phyloP scores from a whole-genome alignment of 2,888 invertebrate genomes.

The Chironomus tentans region DNA sequence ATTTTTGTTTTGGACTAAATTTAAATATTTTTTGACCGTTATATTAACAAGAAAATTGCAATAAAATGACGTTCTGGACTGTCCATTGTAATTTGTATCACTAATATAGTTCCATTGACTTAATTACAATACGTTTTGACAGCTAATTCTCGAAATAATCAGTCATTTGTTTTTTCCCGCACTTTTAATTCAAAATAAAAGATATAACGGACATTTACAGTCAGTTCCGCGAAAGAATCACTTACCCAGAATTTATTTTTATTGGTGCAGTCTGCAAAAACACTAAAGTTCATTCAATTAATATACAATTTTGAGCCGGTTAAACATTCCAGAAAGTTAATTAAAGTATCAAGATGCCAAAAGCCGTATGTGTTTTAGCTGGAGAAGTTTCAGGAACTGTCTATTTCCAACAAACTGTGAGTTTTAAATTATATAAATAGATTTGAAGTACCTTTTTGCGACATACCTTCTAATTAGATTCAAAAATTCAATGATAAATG shows the following conservation, averaged over 20 bases:
- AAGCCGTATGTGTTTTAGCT: conserved; percentile 80
- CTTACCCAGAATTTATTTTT: too few relatives aligned
- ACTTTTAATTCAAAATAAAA: too few relatives aligned
- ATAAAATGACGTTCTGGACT: too few relatives aligned
- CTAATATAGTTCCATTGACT: too few relatives aligned
- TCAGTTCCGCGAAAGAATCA: too few relatives aligned
- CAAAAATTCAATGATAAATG: background rate
- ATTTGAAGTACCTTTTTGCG: background rate
- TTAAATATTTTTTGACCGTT: too few relatives aligned
- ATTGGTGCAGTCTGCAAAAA: conserved; percentile 4
- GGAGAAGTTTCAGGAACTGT: conserved; percentile 79
- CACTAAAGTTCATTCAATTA: background rate
- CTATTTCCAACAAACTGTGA: conserved; percentile 67
- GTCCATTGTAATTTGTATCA: too few relatives aligned
- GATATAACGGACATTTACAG: too few relatives aligned
- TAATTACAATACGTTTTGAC: too few relatives aligned
- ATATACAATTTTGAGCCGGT: background rate
- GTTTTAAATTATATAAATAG: conserved; percentile 29
- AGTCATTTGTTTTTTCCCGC: too few relatives aligned
- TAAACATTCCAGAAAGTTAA: conserved; percentile 3
- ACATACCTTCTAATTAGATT: background rate
- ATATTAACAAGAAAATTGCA: too few relatives aligned
- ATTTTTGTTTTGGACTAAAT: background rate
- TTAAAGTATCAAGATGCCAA: conserved; percentile 35
- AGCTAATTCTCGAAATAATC: too few relatives aligned